phyloP scores from a whole-genome alignment of 2,113 vertebrate genomes.

The Solenodon paradoxus region DNA sequence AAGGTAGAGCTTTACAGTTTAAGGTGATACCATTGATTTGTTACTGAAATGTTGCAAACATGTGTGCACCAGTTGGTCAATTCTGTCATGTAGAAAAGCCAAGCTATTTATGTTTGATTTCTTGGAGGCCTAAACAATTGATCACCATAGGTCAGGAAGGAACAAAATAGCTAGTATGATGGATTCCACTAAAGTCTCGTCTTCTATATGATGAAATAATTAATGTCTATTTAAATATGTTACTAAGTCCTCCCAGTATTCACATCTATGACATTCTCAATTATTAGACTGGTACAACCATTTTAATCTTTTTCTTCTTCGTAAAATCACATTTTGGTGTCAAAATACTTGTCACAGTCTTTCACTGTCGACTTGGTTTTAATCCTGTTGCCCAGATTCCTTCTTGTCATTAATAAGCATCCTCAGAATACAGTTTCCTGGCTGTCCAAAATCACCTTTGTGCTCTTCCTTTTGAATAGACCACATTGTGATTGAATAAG shows the following conservation, averaged over 20 bases:
- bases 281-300: neutral
- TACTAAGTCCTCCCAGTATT: neutral
- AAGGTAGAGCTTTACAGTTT: neutral
- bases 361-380: neutral
- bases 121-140: neutral
- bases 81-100: neutral
- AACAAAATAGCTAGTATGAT: neutral
- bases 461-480: slow-evolving; percentile 32
- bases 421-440: neutral
- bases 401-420: neutral
- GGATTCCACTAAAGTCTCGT: neutral
- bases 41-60: neutral
- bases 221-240: neutral
- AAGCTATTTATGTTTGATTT: neutral
- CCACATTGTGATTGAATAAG: slow-evolving; percentile 22
- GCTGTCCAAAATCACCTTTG: neutral
- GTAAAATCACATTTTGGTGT: slow-evolving; percentile 9
- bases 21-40: neutral
- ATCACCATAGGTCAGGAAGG: neutral
- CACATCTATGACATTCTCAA: neutral
- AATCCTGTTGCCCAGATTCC: neutral
- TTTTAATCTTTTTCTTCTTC: neutral
- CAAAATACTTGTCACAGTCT: neutral
- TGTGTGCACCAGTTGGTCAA: neutral
- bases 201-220: neutral